These are phyloP conservation scores for Ochotona princeps DNA, from an alignment of 2,113 vertebrate species.

Conservation along the genomic window DNA sequence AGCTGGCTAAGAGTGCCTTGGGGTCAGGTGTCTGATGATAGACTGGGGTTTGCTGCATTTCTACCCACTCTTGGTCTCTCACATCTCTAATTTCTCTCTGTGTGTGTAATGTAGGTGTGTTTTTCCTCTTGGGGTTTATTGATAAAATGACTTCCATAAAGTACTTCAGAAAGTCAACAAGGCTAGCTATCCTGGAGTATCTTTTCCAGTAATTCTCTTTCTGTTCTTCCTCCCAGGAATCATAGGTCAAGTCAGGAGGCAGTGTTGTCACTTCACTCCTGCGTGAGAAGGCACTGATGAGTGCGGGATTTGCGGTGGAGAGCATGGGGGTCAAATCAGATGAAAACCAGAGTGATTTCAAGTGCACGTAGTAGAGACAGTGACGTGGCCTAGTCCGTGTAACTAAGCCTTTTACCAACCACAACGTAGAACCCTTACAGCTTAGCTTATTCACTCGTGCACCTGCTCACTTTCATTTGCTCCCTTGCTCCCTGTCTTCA, in stretches of 20 bases:
- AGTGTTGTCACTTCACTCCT: not conserved
- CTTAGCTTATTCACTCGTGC: no score
- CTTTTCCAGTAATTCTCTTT: not conserved
- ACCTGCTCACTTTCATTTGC: no score
- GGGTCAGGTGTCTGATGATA: not conserved
- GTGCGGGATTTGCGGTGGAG: not conserved
- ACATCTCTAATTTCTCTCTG: not conserved
- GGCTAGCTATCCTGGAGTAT: not conserved
- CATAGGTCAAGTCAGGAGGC: not conserved
- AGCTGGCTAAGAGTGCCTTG: fast-evolving
- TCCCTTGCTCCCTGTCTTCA: not conserved
- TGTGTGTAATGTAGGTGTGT: not conserved
- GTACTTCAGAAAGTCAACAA: not conserved
- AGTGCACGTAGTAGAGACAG: not conserved
- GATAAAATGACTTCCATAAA: not conserved
- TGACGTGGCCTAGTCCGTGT: not conserved
- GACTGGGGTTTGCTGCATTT: not conserved
- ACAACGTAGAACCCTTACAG: not conserved
- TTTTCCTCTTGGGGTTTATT: not conserved
- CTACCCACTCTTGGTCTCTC: not conserved
- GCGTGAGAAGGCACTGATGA: not conserved
- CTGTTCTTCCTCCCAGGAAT: not conserved
- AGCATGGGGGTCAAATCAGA: not conserved
- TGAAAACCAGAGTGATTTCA: not conserved
- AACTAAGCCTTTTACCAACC: not conserved